Evolutionary conservation across 2,797 vertebrate genomes (phyloP), one percentile per base, ranked within the genome.

Genomic region (Acipenser ruthenus): DNA sequence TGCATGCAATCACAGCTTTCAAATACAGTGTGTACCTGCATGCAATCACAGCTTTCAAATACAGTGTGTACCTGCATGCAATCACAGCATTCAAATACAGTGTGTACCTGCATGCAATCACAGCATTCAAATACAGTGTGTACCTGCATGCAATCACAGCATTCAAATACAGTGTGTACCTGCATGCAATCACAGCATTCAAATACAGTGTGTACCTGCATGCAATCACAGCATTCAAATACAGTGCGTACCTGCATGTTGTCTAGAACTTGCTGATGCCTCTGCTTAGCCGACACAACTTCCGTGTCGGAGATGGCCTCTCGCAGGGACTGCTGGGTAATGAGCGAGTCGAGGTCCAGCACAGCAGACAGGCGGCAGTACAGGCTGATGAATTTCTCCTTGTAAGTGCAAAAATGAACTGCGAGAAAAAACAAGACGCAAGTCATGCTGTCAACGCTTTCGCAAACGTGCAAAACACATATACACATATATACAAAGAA

Each of bases 371-470:
- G 90, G 61, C 94, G 93, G 79, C 96, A 97, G 91, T 95, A 99
- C 73, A 96, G 90, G 72, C 90, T 90, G 89, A 97, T 95, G 84
- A 96, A 97, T 85, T 92, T 94, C 82, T 97, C 95, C 72, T 93
- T 96, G 88, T 96, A 99, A 72, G 89, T 90, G 84, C 91, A 94
- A 88, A 98, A 96, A 83, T 98, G 96, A 79, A 93, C 96, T 99
- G 85, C 70, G 85, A 84, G 81, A 84, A 77, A 68, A 81, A 83
- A 84, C 78, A 85, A 71, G 83, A 73, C 70, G 84, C 78, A 71
- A 77, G 77, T 37, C 23, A 37, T 4, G 23, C 23, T 37, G 23
- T 37, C 23, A 37, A 37, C 15, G 15, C 15, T 18, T 18, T 18
- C 4, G 23, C 23, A 37, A 37, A 37, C 23, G 2, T 79, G 65